These are phyloP conservation scores for Callionymus lyra DNA, from an alignment of 2,113 vertebrate species.

Conservation along the genomic window DNA sequence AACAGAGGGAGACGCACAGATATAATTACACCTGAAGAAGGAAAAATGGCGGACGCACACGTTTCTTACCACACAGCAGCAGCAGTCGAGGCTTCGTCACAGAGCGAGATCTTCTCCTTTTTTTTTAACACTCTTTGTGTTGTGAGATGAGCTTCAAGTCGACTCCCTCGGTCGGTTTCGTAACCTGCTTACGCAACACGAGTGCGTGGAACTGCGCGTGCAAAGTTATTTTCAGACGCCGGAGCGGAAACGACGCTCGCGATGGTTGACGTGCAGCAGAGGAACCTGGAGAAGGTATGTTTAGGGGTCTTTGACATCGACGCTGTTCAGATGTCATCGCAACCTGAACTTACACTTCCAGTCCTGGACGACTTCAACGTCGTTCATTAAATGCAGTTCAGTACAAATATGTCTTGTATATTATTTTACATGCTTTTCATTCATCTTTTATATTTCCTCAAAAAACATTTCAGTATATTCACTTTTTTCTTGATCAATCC, in stretches of 20 bases:
- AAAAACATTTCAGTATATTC: no score
- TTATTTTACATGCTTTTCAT: no score
- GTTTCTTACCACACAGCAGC: conserved; percentile 63
- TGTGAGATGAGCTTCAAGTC: conserved; percentile 40
- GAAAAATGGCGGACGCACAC: conserved; percentile 49
- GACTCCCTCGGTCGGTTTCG: conserved; percentile 29
- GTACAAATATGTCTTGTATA: no score
- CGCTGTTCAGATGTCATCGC: no score
- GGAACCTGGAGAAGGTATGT: no score
- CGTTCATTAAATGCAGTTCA: no score
- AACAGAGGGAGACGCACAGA: conserved; percentile 49
- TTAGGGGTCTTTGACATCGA: no score
- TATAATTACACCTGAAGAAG: conserved; percentile 46
- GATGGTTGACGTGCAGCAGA: background rate
- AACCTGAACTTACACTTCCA: no score
- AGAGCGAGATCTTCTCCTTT: conserved; percentile 17
- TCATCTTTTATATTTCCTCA: no score
- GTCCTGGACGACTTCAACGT: no score
- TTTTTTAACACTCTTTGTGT: conserved; percentile 24
- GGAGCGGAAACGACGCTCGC: conserved; percentile 6
- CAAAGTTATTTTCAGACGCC: conserved; percentile 21
- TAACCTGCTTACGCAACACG: conserved; percentile 53
- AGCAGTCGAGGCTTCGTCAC: conserved; percentile 10
- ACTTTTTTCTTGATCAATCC: no score
- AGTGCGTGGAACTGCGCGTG: conserved; percentile 13